phyloP scores from a whole-genome alignment of 2,797 vertebrate species.

The Acanthornis magna region DNA sequence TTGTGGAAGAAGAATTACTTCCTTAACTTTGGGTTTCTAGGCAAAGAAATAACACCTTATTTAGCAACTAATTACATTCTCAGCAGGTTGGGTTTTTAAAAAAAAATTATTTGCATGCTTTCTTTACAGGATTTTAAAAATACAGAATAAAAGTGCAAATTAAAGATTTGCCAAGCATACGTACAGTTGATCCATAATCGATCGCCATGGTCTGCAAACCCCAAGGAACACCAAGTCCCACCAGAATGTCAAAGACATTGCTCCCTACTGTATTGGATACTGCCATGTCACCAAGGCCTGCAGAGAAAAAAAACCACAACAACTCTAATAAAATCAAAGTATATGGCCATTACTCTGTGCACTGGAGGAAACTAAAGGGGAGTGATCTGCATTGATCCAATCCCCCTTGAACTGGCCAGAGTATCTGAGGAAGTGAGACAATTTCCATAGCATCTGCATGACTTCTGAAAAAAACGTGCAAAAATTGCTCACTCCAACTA shows the following conservation, averaged over 20 bases:
- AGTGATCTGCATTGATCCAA: background rate
- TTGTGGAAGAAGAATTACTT: background rate
- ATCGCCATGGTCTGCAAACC: conserved; percentile 93
- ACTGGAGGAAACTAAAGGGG: background rate
- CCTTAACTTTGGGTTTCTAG: background rate
- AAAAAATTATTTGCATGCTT: background rate
- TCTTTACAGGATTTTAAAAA: background rate
- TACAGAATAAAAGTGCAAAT: background rate
- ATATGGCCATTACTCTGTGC: background rate
- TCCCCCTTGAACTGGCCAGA: background rate
- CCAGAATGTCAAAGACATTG: conserved; percentile 97
- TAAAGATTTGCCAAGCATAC: conserved; percentile 32
- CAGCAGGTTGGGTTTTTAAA: background rate
- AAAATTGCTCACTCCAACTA: background rate
- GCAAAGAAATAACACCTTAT: background rate
- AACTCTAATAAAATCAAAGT: background rate
- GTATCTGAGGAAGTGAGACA: background rate
- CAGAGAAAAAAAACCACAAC: background rate
- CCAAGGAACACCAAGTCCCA: conserved; percentile 93
- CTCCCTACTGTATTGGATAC: conserved; percentile 97
- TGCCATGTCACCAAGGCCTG: conserved; percentile 96
- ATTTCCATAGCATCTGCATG: background rate
- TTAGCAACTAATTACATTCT: background rate
- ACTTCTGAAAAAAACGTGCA: background rate
- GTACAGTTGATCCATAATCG: conserved; percentile 86